Conservation (phyloP, 2,797 vertebrate species). For the Amblyopsis hoosieri region DNA sequence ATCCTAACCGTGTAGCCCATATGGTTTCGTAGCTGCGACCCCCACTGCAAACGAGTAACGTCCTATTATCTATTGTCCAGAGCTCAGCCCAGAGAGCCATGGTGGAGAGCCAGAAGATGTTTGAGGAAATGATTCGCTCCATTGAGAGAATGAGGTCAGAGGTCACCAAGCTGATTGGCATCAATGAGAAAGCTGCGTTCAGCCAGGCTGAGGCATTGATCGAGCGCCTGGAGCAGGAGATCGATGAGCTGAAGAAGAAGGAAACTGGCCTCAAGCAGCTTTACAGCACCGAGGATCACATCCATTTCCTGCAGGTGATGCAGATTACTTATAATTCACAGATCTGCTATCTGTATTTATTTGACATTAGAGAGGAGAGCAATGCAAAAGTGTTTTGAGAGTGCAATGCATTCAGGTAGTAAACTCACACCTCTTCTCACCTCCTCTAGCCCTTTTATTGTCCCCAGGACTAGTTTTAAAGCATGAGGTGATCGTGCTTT, state of each 20-base stretch:
- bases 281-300: conserved; percentile 79
- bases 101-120: conserved; percentile 85
- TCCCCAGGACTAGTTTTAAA: too few species aligned
- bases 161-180: conserved; percentile 82
- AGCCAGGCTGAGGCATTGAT: conserved; percentile 80
- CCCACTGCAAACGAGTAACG: conserved; percentile 13
- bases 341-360: background rate
- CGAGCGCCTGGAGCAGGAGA: conserved; percentile 85
- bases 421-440: too few species aligned
- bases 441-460: too few species aligned
- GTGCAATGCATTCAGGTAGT: too few species aligned
- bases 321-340: background rate
- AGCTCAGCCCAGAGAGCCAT: conserved; percentile 83
- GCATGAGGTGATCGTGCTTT: too few species aligned
- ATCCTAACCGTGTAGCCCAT: background rate
- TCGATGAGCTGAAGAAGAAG: conserved; percentile 82
- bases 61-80: conserved; percentile 48
- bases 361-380: background rate
- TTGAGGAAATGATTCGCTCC: conserved; percentile 83
- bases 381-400: too few species aligned
- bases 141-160: conserved; percentile 85
- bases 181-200: conserved; percentile 83
- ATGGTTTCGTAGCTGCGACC: background rate
- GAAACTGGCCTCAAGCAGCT: conserved; percentile 75
- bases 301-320: conserved; percentile 80